Base-by-base conservation (phyloP, 92 coral and sea anemone genomes). In the Micromussa lordhowensis region DNA sequence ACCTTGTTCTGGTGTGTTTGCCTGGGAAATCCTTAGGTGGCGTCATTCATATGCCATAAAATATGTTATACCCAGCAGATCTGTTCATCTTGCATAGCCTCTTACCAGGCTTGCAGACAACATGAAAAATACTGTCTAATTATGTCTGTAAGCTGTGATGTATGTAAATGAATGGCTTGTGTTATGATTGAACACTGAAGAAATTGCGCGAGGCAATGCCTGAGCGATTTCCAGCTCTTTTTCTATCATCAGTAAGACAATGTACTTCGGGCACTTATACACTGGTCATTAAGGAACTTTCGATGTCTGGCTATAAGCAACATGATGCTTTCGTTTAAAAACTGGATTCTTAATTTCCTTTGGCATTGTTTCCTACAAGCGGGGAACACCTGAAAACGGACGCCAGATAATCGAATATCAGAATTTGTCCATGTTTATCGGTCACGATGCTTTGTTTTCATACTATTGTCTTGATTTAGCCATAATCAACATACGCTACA, bases 71-170 rank as follows among this genome's bases (percentile, higher is more conserved):
- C 75, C 3, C n/a, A 34, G 51, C 64, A 77, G 51, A 59, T 51
- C 2, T 69, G 14, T 29, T 70, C 28, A 49, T 82, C 22, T 82
- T 22, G 68, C 18, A 64, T 21, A 24, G 59, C 30, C 58, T 38
- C 58, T 81, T 14, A 34, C 22, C 55, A 71, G 44, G 24, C 34
- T 51, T 63, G 29, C 32, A 82, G 85, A 36, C 61, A 68, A 68
- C 63, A 66, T 21, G 71, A 16, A 48, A 2, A 66, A n/a, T 64
- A 11, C 51, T 26, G 28, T 73, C 49, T 73, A 34, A 73, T 73
- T 73, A 40, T 21, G 31, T 19, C 75, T 44, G 32, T 59, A 54
- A 72, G 31, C 44, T 83, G 78, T 72, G 32, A 82, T 49, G 59
- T 68, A 21, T n/a, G 19, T 26, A 14, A 61, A 40, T 48, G 18